Evolutionary conservation across 2,113 vertebrate species (phyloP).

Genomic region (Pipra filicauda): DNA sequence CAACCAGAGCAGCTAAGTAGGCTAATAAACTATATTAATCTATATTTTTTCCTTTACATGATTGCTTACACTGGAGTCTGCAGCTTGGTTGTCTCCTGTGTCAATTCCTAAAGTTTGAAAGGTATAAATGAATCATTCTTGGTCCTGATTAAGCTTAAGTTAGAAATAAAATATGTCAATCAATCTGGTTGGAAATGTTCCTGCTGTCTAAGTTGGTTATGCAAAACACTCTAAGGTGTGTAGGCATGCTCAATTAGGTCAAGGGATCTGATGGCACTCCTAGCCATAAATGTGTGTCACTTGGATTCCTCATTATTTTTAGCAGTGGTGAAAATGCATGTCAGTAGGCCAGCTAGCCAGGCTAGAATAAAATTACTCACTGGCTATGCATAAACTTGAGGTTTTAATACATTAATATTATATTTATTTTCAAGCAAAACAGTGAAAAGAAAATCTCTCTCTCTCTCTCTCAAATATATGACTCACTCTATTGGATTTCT

Average conservation of each 20-base stretch:
- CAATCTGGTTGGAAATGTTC: conserved; percentile 70
- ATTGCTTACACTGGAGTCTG: conserved; percentile 7
- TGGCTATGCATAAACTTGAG: not conserved
- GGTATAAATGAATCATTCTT: conserved; percentile 67
- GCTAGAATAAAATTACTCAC: conserved; percentile 68
- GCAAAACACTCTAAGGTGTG: conserved; percentile 73
- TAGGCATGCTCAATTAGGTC: conserved; percentile 75
- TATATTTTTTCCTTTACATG: not conserved
- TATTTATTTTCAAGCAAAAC: conserved; percentile 53
- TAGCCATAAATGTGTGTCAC: conserved; percentile 60
- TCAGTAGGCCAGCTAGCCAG: conserved; percentile 53
- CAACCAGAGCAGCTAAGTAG: not conserved
- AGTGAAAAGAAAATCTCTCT: not conserved
- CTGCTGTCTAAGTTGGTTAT: conserved; percentile 77
- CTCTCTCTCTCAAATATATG: not conserved
- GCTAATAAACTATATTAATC: conserved; percentile 38
- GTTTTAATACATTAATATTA: conserved; percentile 16
- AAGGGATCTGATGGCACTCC: conserved; percentile 65
- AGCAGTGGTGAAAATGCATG: conserved; percentile 51
- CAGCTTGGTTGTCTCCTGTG: conserved; percentile 30
- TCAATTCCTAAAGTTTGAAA: conserved; percentile 53
- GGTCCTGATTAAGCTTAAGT: conserved; percentile 74
- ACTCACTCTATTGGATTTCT: conserved; percentile 3
- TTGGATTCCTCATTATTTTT: conserved; percentile 75
- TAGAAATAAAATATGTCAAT: conserved; percentile 81